phyloP scores from a whole-genome alignment of 2,113 vertebrate species.

The Hyperoodon ampullatus region DNA sequence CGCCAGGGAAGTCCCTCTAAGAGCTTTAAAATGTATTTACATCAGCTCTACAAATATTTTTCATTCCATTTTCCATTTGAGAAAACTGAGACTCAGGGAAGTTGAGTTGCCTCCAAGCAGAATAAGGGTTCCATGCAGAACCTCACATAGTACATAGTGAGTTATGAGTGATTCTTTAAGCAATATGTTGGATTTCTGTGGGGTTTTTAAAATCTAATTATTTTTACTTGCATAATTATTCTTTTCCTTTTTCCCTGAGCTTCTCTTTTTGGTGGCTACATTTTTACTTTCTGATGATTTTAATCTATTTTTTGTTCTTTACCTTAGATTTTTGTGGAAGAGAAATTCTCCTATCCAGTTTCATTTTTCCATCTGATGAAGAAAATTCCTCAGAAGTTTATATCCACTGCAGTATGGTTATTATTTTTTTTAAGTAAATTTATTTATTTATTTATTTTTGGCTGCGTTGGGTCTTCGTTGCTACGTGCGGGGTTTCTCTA shows the following conservation, averaged over 20 bases:
- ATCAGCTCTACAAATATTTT: neutral
- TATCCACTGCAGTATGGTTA: neutral
- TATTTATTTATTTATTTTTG: too few species aligned
- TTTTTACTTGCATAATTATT: constrained; percentile 1
- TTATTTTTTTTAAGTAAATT: too few species aligned
- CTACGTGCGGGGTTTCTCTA: too few species aligned
- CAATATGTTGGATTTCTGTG: neutral
- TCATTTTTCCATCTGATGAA: neutral
- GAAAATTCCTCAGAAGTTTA: neutral
- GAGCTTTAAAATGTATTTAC: neutral
- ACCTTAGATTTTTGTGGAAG: neutral
- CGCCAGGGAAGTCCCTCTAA: too few species aligned
- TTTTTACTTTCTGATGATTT: neutral
- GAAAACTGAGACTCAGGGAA: neutral
- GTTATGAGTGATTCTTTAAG: neutral
- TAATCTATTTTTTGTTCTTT: neutral
- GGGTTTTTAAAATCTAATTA: neutral
- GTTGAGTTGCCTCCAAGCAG: neutral
- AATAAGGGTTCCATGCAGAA: neutral
- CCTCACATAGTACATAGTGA: neutral
- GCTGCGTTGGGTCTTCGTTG: too few species aligned
- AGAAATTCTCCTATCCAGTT: neutral
- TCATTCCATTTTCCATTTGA: neutral
- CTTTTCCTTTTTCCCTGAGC: neutral
- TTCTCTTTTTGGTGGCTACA: neutral